Conservation (phyloP, 37 sponge, comb jelly and placozoan species). For the Haliclona indistincta region DNA sequence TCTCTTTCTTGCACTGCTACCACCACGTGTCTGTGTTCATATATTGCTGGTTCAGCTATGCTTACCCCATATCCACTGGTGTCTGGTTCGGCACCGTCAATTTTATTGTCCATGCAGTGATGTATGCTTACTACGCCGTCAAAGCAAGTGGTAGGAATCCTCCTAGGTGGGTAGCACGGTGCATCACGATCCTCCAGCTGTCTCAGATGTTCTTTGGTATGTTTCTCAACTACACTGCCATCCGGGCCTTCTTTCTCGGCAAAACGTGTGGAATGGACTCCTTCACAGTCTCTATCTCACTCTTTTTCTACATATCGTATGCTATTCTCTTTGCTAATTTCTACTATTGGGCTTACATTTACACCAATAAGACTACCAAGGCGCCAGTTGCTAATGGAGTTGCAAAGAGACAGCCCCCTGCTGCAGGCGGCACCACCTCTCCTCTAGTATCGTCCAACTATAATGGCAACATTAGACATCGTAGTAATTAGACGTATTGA, state of each 20-base stretch:
- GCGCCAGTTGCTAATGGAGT: too few species aligned
- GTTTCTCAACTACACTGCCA: conserved; percentile 41
- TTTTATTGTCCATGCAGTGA: conserved; percentile 81
- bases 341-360: conserved; percentile 84
- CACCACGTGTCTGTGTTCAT: conserved; percentile 93
- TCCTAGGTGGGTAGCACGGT: conserved; percentile 63
- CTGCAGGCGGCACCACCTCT: too few species aligned
- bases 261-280: conserved; percentile 49
- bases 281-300: conserved; percentile 37
- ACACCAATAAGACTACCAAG: conserved; percentile 20
- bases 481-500: too few species aligned
- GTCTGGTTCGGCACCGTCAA: conserved; percentile 76
- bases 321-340: conserved; percentile 81
- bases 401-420: too few species aligned
- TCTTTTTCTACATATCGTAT: conserved; percentile 77
- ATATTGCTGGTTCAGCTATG: conserved; percentile 84
- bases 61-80: conserved; percentile 51
- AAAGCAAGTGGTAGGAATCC: conserved; percentile 76
- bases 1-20: conserved; percentile 90
- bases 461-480: too few species aligned
- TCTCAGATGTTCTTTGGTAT: conserved; percentile 86
- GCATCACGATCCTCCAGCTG: conserved; percentile 80
- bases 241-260: conserved; percentile 19
- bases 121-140: conserved; percentile 95
- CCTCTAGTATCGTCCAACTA: too few species aligned